Evolutionary conservation across 2,113 vertebrate genomes (phyloP).

Genomic region (Paraplagusia blochii): DNA sequence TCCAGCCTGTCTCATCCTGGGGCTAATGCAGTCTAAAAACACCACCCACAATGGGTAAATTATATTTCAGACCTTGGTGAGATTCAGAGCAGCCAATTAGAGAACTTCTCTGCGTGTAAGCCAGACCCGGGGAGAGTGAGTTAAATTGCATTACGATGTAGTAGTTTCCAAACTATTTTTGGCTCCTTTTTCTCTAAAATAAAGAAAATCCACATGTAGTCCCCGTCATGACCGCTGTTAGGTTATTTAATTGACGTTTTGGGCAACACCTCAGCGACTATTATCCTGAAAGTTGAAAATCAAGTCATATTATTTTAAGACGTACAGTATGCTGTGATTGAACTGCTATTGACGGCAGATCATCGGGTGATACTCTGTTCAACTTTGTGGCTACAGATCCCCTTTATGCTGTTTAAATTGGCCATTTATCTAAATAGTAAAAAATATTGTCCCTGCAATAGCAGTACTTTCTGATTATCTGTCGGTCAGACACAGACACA

Average conservation of each 20-base stretch:
- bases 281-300: neutral
- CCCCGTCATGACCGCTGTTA: neutral
- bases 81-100: conserved; percentile 52
- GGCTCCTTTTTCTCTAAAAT: neutral
- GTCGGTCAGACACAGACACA: no score
- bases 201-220: neutral
- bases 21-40: conserved; percentile 52
- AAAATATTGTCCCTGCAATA: no score
- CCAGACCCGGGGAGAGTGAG: conserved; percentile 6
- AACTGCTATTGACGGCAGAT: neutral
- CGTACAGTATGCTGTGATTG: neutral
- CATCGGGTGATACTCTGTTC: neutral
- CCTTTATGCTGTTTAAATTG: no score
- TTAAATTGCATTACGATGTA: conserved; percentile 8
- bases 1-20: conserved; percentile 33
- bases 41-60: conserved; percentile 56
- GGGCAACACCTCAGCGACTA: neutral
- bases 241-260: neutral
- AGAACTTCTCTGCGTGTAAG: conserved; percentile 31
- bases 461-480: no score
- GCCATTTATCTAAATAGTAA: no score
- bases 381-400: no score
- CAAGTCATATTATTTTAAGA: no score
- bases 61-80: conserved; percentile 43
- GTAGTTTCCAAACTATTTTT: conserved; percentile 9